Percentiles rank a stretch among this genome's conserved stretches.
These are phyloP conservation scores for Baryphthengus martii DNA, from an alignment of 2,113 vertebrate species.

Conservation along the genomic window DNA sequence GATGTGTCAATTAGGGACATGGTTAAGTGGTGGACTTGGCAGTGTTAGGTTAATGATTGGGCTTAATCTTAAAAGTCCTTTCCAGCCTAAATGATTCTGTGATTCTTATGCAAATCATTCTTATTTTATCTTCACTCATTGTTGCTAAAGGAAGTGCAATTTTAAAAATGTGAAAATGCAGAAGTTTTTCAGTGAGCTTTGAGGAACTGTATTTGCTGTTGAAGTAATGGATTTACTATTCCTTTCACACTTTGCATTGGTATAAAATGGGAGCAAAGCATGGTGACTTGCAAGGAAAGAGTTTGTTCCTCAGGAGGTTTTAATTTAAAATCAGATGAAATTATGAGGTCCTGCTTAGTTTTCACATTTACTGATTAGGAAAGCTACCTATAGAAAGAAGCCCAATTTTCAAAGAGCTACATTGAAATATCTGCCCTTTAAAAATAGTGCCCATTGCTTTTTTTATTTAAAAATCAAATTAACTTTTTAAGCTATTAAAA, in stretches of 20 bases:
- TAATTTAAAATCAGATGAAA: background rate
- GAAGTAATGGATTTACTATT: background rate
- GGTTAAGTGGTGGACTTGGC: background rate
- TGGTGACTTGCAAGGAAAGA: background rate
- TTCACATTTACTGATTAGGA: background rate
- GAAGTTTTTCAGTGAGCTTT: background rate
- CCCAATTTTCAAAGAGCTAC: background rate
- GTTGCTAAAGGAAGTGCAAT: background rate
- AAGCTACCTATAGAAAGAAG: background rate
- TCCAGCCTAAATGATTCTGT: background rate
- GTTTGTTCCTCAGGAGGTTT: background rate
- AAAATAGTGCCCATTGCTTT: background rate
- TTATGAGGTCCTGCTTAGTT: background rate
- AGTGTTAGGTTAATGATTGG: background rate
- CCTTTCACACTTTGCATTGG: background rate
- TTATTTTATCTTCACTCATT: background rate
- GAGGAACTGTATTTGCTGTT: background rate
- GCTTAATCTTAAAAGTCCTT: background rate
- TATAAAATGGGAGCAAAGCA: background rate
- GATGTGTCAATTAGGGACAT: background rate
- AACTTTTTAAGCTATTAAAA: background rate
- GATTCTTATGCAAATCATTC: background rate
- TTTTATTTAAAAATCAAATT: constrained; percentile 22
- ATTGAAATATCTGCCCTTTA: background rate
- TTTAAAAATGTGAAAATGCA: background rate